Conservation (phyloP, 2,113 vertebrate genomes). For the Oreochromis aureus region DNA sequence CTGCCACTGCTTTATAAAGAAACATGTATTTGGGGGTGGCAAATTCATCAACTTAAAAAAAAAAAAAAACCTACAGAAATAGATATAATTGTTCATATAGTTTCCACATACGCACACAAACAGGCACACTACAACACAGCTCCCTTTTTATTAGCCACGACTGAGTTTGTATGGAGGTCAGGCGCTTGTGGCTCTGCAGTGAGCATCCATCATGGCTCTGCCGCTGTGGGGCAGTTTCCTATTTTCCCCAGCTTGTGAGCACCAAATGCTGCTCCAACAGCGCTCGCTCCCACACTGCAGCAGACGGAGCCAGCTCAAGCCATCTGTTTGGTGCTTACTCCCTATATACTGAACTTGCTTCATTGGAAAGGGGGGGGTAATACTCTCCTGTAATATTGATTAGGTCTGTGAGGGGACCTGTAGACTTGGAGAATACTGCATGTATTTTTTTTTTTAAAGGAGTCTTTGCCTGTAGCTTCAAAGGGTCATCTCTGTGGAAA, state of each 20-base stretch:
- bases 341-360: conserved; percentile 13
- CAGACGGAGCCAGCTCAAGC: conserved; percentile 42
- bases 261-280: conserved; percentile 50
- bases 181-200: conserved; percentile 65
- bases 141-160: conserved; percentile 38
- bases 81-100: background rate
- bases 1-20: background rate
- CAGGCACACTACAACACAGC: background rate
- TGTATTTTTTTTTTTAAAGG: background rate
- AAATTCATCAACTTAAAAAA: background rate
- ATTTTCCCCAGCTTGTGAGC: conserved; percentile 48
- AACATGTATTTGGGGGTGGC: background rate
- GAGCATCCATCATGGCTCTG: conserved; percentile 70
- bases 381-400: conserved; percentile 35
- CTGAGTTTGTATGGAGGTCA: conserved; percentile 66
- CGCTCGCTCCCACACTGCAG: conserved; percentile 39
- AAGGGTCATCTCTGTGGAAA: background rate
- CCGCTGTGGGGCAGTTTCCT: conserved; percentile 62
- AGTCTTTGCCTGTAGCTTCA: conserved; percentile 1
- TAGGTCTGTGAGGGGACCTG: background rate
- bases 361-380: background rate
- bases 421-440: background rate
- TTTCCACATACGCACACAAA: background rate
- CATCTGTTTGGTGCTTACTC: conserved; percentile 61
- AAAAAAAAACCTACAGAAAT: background rate